Conservation (phyloP, 2,888 invertebrate species). For the Spisula solida region DNA sequence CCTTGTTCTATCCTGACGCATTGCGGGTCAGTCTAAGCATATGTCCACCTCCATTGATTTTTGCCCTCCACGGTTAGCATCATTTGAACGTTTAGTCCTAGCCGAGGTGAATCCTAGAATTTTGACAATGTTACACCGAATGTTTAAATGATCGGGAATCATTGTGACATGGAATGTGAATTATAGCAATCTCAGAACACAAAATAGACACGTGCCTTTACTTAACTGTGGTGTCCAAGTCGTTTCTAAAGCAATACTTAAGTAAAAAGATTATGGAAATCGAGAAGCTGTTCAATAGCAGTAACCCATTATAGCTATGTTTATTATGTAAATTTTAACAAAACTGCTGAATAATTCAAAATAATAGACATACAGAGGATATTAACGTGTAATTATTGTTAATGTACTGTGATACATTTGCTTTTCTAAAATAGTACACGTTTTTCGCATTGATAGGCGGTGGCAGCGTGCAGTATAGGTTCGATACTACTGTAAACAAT, state of each 20-base stretch:
- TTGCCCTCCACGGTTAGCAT: too few relatives aligned
- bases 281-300: neutral
- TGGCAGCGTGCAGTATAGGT: too few relatives aligned
- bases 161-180: neutral
- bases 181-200: neutral
- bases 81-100: too few relatives aligned
- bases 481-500: too few relatives aligned
- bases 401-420: too few relatives aligned
- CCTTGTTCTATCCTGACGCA: too few relatives aligned
- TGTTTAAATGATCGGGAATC: neutral
- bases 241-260: neutral
- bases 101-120: too few relatives aligned
- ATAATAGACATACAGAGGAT: neutral
- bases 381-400: neutral
- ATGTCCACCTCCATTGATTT: too few relatives aligned
- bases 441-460: too few relatives aligned
- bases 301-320: neutral
- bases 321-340: slow-evolving; percentile 11
- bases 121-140: too few relatives aligned
- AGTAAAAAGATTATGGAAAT: neutral
- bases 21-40: too few relatives aligned
- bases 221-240: neutral
- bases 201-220: neutral
- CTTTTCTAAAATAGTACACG: too few relatives aligned
- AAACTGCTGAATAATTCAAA: neutral